phyloP scores from a whole-genome alignment of 2,888 invertebrate genomes.

The Dicyrtomina minuta region DNA sequence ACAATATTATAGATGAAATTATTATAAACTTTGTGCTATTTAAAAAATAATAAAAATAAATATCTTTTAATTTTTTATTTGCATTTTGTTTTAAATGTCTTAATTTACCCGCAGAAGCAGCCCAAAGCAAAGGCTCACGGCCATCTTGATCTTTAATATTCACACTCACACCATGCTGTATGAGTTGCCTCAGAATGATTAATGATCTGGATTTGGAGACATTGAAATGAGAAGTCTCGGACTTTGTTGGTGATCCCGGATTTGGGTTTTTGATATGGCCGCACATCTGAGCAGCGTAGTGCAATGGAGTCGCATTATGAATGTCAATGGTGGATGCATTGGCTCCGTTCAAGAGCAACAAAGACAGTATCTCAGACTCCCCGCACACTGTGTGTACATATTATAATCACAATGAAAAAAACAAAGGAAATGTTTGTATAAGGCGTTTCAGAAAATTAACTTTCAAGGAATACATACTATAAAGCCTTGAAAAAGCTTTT shows the following conservation, averaged over 20 bases:
- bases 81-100: too few relatives aligned
- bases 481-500: too few relatives aligned
- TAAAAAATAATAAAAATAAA: background rate
- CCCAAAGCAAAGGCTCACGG: conserved; percentile 93
- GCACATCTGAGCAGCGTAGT: conserved; percentile 97
- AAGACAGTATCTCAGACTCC: conserved; percentile 81
- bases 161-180: conserved; percentile 75
- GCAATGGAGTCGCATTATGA: conserved; percentile 91
- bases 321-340: conserved; percentile 85
- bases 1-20: background rate
- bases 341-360: conserved; percentile 76
- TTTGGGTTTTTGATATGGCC: conserved; percentile 61
- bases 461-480: too few relatives aligned
- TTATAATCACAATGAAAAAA: background rate
- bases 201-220: conserved; percentile 62
- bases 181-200: conserved; percentile 75
- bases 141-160: conserved; percentile 89
- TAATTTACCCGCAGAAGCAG: conserved; percentile 64
- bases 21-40: too few relatives aligned
- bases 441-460: too few relatives aligned
- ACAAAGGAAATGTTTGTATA: too few relatives aligned
- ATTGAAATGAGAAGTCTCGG: conserved; percentile 16
- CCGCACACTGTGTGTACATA: conserved; percentile 74
- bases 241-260: background rate
- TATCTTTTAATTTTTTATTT: too few relatives aligned